Conservation (phyloP, 2,113 vertebrate species). For the Columba livia region DNA sequence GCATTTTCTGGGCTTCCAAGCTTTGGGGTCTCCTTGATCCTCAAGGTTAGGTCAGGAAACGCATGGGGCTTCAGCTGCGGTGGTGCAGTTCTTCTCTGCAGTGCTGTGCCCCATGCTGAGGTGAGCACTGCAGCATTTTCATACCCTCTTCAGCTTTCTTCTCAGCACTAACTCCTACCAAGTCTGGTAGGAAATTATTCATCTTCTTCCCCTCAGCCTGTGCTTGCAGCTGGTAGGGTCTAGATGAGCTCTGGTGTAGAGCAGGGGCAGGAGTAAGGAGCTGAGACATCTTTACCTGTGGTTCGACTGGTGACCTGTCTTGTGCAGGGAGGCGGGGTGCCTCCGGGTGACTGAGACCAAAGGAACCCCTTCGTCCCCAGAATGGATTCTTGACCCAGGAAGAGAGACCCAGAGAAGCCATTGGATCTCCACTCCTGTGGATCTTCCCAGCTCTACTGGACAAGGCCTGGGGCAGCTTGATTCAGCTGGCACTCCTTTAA, state of each 20-base stretch:
- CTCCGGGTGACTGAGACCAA: neutral
- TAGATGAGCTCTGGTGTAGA: no score
- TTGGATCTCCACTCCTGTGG: neutral
- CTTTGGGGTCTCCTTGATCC: neutral
- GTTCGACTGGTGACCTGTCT: no score
- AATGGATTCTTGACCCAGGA: neutral
- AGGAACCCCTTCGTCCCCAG: neutral
- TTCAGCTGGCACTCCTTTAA: neutral
- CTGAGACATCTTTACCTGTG: no score
- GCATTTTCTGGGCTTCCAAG: neutral
- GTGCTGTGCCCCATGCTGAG: fast-evolving
- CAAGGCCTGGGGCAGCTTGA: neutral
- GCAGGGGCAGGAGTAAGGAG: no score
- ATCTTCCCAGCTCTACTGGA: neutral
- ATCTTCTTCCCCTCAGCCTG: no score
- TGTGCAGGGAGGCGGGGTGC: no score
- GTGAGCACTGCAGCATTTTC: neutral
- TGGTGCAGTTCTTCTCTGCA: neutral
- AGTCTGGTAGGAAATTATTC: neutral
- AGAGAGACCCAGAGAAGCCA: neutral
- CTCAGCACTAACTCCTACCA: neutral
- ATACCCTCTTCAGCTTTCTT: neutral
- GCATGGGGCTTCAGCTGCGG: neutral
- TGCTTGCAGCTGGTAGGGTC: no score
- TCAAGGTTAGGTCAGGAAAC: neutral